Percentiles rank a stretch among this genome's conserved stretches.
phyloP scores from a whole-genome alignment of 1,140 invertebrate species.

The Pectinophora gossypiella region DNA sequence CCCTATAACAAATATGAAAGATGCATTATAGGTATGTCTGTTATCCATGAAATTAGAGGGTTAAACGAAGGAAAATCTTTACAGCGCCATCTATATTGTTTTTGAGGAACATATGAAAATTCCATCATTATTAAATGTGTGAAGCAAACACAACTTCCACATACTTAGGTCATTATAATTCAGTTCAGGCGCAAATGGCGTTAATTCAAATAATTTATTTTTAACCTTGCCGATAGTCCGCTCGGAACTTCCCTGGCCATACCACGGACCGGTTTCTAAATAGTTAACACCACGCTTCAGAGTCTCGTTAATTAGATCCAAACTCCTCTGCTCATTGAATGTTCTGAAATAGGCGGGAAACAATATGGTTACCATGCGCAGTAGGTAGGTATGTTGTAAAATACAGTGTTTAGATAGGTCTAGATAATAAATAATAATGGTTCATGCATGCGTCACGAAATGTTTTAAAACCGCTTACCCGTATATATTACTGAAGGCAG shows the following conservation, averaged over 20 bases:
- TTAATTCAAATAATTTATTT: constrained; percentile 8
- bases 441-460: not conserved
- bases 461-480: constrained; percentile 72
- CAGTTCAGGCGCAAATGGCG: no score
- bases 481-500: constrained; percentile 75
- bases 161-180: no score
- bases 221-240: constrained; percentile 86
- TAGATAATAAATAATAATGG: not conserved
- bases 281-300: constrained; percentile 91
- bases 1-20: no score
- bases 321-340: constrained; percentile 53
- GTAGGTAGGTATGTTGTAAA: not conserved
- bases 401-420: not conserved
- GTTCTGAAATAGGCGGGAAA: constrained; percentile 41
- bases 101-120: no score
- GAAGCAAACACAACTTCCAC: not conserved
- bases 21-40: no score
- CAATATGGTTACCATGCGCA: no score
- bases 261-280: constrained; percentile 94
- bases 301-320: constrained; percentile 81
- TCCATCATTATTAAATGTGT: not conserved
- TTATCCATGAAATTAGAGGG: no score
- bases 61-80: no score
- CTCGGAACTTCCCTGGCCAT: constrained; percentile 92
- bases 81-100: no score